Base-by-base conservation (phyloP, 2,113 vertebrate genomes). In the Hepsetus odoe region DNA sequence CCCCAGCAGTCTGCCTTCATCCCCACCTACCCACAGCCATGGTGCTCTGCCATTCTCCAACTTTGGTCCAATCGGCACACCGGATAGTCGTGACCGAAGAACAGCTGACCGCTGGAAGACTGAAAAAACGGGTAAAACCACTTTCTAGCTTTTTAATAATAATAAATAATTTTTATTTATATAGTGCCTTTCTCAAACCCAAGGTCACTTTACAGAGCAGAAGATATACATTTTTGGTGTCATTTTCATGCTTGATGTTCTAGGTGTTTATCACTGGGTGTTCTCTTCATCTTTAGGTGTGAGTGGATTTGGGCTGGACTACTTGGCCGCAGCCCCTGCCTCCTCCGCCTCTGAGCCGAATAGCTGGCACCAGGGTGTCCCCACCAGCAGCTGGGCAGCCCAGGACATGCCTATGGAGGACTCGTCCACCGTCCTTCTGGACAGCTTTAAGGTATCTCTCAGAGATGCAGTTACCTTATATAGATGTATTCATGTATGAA, bases 1-100 rank as follows among this genome's bases (percentile, higher is more conserved):
- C 86, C 97, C 97, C 80, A 99, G 97, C 93, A 98, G 97, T 84
- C 91, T 98, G 86, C 98, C 98, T 32, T 98, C 97, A 74, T 99
- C 98, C 74, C 98, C 98, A 56, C 97, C 98, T 26, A 98, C 96
- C 42, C 97, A 98, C 90, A 98, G 93, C 90, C 98, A 98, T 71
- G 94, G 93, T 55, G 93, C 95, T 56, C 72, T 95, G 88, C 95
- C 95, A 22, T 97, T 98, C 89, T 98, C 98, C 80, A 97, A 96
- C 89, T 99, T 98, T 0, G 98, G 98, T 40, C 97, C 98, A 68
- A 99, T 99, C 1, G 98, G 98, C 53, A 95, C 97, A 9, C 95
- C 96, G 5, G 98, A 99, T 90, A 98, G 85, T 90, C 93, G 97
- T 69, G 98, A 99, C 80, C 94, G 98, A 73, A 88, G 98, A 72